These are phyloP conservation scores for Papilio glaucus DNA, from an alignment of 1,140 invertebrate species.

Conservation along the genomic window DNA sequence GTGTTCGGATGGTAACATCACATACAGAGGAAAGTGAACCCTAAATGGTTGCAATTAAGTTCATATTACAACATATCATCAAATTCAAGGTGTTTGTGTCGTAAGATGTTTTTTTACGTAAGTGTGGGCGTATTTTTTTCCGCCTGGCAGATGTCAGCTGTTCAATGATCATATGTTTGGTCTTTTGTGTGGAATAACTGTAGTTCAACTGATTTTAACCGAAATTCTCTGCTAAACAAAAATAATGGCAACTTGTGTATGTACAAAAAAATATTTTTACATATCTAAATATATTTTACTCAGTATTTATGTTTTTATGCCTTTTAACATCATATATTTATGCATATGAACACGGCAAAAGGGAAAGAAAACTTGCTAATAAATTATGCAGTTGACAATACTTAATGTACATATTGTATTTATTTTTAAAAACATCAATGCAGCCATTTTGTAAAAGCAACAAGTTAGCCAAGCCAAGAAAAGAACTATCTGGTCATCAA, in stretches of 20 bases:
- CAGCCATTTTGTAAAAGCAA: too few relatives aligned
- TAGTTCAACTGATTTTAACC: conserved; percentile 73
- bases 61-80: conserved; percentile 36
- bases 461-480: too few relatives aligned
- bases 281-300: too few relatives aligned
- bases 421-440: too few relatives aligned
- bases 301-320: too few relatives aligned
- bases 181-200: conserved; percentile 68
- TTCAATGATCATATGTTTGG: conserved; percentile 68
- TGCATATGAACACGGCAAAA: too few relatives aligned
- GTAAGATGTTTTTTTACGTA: conserved; percentile 44
- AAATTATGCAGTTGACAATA: too few relatives aligned
- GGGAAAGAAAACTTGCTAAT: too few relatives aligned
- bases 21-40: neutral
- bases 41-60: conserved; percentile 28
- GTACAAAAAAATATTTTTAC: neutral
- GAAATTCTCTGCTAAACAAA: conserved; percentile 43
- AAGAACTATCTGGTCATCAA: too few relatives aligned
- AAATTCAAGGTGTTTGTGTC: conserved; percentile 53
- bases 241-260: neutral
- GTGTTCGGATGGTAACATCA: neutral
- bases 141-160: conserved; percentile 68
- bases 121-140: conserved; percentile 64
- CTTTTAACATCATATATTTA: too few relatives aligned
- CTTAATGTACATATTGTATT: too few relatives aligned